These are phyloP conservation scores for Tortricodes alternella DNA, from an alignment of 2,888 invertebrate genomes.

Conservation along the genomic window DNA sequence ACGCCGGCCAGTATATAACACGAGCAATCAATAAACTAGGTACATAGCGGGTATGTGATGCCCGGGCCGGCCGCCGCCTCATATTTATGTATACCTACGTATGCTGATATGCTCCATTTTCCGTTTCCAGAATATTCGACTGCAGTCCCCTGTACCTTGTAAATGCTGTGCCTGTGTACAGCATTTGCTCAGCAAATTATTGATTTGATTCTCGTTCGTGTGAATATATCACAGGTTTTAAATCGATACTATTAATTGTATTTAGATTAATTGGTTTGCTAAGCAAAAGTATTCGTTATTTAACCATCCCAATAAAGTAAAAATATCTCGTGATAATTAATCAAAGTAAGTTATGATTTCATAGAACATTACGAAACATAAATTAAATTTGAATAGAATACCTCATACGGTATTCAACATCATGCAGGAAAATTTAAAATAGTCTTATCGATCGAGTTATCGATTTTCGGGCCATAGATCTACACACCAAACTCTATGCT, in stretches of 20 bases:
- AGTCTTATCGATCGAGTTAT: constrained; percentile 55
- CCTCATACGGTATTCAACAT: too few relatives aligned
- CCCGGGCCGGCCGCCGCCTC: constrained; percentile 15
- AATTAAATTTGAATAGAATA: too few relatives aligned
- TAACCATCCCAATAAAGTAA: too few relatives aligned
- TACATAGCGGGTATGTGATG: constrained; percentile 42
- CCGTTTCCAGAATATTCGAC: constrained; percentile 20
- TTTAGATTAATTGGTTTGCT: too few relatives aligned
- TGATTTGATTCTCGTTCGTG: neutral
- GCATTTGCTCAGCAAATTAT: neutral
- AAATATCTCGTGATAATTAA: too few relatives aligned
- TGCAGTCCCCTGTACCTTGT: constrained; percentile 1
- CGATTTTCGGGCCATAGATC: constrained; percentile 71
- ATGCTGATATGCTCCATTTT: constrained; percentile 15
- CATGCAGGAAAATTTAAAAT: too few relatives aligned
- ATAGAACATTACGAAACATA: too few relatives aligned
- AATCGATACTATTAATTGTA: too few relatives aligned
- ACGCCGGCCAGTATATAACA: constrained; percentile 37
- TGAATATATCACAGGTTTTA: neutral
- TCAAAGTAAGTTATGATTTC: too few relatives aligned
- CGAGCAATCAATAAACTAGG: constrained; percentile 59
- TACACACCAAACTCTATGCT: constrained; percentile 48
- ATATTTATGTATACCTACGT: constrained; percentile 15
- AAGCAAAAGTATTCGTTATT: too few relatives aligned
- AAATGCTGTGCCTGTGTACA: too few relatives aligned